Evolutionary conservation across 2,888 invertebrate species (phyloP).

Genomic region (Phortica magna): DNA sequence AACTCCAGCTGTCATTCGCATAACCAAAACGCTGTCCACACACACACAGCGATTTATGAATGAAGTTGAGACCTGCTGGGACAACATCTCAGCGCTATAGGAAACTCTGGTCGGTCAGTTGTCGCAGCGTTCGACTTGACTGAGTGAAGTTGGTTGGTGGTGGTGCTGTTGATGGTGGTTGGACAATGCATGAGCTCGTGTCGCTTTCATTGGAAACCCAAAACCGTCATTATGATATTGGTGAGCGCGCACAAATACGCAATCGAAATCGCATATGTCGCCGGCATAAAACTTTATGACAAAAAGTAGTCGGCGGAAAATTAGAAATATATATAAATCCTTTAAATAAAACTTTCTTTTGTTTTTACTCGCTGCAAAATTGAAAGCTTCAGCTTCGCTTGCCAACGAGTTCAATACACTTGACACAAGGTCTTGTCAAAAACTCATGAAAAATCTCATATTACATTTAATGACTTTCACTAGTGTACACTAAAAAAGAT

Average conservation of each 20-base stretch:
- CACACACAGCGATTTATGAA: conserved; percentile 50
- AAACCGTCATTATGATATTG: conserved; percentile 20
- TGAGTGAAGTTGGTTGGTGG: background rate
- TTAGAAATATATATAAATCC: background rate
- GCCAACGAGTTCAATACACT: background rate
- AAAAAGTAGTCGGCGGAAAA: background rate
- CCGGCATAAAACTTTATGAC: too few relatives aligned
- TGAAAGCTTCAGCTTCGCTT: background rate
- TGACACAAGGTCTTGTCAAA: background rate
- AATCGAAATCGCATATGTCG: background rate
- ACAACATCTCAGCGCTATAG: background rate
- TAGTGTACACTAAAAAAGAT: too few relatives aligned
- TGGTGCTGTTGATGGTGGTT: too few relatives aligned
- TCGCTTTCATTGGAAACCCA: conserved; percentile 13
- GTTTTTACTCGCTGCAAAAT: too few relatives aligned
- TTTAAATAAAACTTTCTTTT: too few relatives aligned
- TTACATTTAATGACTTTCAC: too few relatives aligned
- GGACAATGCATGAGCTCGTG: background rate
- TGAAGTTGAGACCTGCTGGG: conserved; percentile 12
- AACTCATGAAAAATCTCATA: background rate
- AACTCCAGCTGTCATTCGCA: conserved; percentile 67
- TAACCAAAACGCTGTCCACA: conserved; percentile 38
- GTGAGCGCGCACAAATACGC: background rate
- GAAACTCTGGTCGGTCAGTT: background rate
- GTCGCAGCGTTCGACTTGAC: background rate